Conservation (phyloP, 1,140 invertebrate species). For the Nasonia vitripennis region DNA sequence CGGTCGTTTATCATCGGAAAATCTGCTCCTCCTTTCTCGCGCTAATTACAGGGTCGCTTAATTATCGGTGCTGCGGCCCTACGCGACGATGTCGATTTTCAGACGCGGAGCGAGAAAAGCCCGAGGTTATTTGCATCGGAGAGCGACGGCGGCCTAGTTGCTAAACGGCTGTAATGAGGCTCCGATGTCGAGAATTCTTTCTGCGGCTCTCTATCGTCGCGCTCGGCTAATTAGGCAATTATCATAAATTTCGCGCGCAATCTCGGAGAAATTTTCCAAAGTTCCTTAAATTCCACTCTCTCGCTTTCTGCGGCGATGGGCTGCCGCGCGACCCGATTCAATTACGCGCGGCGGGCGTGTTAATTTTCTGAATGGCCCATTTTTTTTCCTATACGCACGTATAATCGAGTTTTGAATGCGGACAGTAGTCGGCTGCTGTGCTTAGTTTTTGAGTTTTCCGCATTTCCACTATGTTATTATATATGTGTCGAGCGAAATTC, state of each 20-base stretch:
- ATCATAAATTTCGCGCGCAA: conserved; percentile 20
- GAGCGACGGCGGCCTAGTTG: neutral
- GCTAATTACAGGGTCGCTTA: conserved; percentile 6
- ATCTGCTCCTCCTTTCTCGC: neutral
- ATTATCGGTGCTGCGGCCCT: conserved; percentile 5
- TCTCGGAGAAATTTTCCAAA: conserved; percentile 11
- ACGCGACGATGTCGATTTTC: conserved; percentile 25
- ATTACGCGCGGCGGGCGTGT: neutral
- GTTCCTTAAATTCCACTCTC: neutral
- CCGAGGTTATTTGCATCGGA: conserved; percentile 10
- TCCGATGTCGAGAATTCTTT: neutral
- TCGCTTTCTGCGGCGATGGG: neutral
- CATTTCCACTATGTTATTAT: no score
- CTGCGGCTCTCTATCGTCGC: neutral
- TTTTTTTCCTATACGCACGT: no score
- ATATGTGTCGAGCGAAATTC: no score
- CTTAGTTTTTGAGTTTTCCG: no score
- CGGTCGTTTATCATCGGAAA: neutral
- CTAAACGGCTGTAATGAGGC: conserved; percentile 31
- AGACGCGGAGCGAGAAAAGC: neutral
- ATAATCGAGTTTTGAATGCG: no score
- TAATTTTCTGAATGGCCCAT: neutral
- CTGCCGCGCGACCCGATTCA: neutral
- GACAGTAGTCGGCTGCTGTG: no score
- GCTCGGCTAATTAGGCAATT: conserved; percentile 31